phyloP scores from a whole-genome alignment of 92 coral and sea anemone species.

The Blastomussa wellsi region DNA sequence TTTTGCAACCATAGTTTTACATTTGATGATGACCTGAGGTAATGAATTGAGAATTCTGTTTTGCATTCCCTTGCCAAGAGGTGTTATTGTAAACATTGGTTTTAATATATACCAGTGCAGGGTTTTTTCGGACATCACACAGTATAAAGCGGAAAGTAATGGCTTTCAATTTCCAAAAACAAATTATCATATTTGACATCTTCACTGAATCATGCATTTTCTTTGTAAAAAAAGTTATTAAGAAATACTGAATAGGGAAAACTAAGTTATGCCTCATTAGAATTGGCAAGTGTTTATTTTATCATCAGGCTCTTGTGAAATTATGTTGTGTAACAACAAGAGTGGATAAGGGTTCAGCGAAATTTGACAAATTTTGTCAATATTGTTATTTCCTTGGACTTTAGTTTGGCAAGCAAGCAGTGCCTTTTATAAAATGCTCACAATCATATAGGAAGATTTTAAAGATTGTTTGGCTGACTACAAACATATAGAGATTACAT shows the following conservation, averaged over 20 bases:
- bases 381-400: background rate
- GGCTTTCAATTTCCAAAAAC: background rate
- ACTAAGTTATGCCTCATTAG: constrained; percentile 19
- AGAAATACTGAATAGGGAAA: background rate
- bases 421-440: background rate
- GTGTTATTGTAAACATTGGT: constrained; percentile 26
- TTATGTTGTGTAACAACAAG: background rate
- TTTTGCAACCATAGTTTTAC: background rate
- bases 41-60: constrained; percentile 27
- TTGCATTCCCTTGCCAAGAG: constrained; percentile 25
- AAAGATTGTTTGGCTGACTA: background rate
- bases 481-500: background rate
- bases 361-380: constrained; percentile 9
- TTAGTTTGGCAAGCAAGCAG: background rate
- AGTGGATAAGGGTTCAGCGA: background rate
- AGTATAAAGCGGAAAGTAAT: background rate
- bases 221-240: background rate
- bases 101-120: background rate
- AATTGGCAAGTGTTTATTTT: background rate
- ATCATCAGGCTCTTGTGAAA: background rate
- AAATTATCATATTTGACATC: background rate
- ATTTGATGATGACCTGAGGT: constrained; percentile 15
- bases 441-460: background rate
- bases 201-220: background rate
- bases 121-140: background rate